Percentiles rank a stretch among this genome's conserved stretches.
These are phyloP conservation scores for Xylocopa sonorina DNA, from an alignment of 1,140 invertebrate genomes.

Conservation along the genomic window DNA sequence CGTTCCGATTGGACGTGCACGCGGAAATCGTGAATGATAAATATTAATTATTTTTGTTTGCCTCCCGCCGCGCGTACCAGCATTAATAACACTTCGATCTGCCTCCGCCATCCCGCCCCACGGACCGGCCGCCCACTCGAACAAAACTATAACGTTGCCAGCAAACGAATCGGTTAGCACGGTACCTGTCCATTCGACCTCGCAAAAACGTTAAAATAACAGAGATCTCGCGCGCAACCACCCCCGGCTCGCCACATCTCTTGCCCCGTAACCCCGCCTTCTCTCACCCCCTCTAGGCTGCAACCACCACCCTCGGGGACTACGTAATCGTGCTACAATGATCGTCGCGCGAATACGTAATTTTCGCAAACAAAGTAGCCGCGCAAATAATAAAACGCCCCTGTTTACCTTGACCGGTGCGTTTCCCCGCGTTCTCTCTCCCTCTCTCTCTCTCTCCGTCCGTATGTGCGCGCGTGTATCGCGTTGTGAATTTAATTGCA, in stretches of 20 bases:
- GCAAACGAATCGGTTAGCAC: constrained; percentile 72
- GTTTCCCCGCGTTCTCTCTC: constrained; percentile 19
- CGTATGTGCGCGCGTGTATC: background rate
- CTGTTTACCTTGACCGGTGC: constrained; percentile 68
- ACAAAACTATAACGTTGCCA: constrained; percentile 63
- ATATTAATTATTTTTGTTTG: constrained; percentile 83
- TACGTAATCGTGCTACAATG: constrained; percentile 80
- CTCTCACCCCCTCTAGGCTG: constrained; percentile 26
- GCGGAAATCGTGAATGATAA: constrained; percentile 82
- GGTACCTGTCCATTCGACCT: constrained; percentile 61
- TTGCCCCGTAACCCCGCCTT: constrained; percentile 39
- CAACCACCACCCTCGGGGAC: constrained; percentile 37
- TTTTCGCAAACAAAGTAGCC: constrained; percentile 81
- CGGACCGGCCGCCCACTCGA: constrained; percentile 44
- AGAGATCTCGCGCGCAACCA: constrained; percentile 54
- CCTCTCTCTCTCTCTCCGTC: background rate
- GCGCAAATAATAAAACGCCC: constrained; percentile 80
- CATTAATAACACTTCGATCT: constrained; percentile 81
- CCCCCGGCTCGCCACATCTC: constrained; percentile 34
- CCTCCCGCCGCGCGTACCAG: constrained; percentile 76
- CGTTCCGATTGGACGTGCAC: constrained; percentile 73
- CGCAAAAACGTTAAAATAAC: constrained; percentile 80
- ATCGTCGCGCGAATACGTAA: constrained; percentile 81
- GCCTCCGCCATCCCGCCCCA: no score
- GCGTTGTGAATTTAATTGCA: constrained; percentile 53